Evolutionary conservation across 1,140 invertebrate species (phyloP).

Genomic region (Anthonomus grandis): DNA sequence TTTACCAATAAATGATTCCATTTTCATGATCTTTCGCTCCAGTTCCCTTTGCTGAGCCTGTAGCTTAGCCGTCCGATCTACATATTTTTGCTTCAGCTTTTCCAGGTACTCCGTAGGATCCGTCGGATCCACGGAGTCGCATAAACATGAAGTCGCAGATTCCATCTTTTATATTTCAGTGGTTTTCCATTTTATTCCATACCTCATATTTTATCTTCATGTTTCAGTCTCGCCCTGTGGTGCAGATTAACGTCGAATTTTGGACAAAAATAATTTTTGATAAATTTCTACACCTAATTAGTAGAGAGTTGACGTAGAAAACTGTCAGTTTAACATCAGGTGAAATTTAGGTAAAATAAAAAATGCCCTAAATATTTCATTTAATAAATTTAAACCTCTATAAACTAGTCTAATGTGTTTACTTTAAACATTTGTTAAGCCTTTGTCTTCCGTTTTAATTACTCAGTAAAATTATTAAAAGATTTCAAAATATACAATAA

Average conservation of each 20-base stretch:
- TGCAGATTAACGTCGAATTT: conserved; percentile 18
- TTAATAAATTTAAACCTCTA: no score
- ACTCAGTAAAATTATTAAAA: no score
- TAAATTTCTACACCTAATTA: neutral
- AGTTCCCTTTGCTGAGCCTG: conserved; percentile 16
- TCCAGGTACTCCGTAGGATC: conserved; percentile 23
- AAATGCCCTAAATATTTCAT: neutral
- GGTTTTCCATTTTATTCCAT: neutral
- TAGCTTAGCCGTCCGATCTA: conserved; percentile 17
- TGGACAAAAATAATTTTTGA: neutral
- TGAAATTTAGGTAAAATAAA: neutral
- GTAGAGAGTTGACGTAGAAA: neutral
- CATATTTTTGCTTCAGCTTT: conserved; percentile 14
- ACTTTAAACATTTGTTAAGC: no score
- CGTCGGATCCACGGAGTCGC: conserved; percentile 9
- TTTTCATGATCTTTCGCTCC: conserved; percentile 18
- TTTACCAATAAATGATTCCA: conserved; percentile 19
- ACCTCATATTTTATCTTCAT: neutral
- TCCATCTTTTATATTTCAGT: conserved; percentile 14
- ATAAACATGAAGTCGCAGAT: neutral
- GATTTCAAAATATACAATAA: no score
- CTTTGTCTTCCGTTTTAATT: no score
- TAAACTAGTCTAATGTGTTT: no score
- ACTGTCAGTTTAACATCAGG: neutral
- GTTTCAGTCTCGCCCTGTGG: no score